Conservation (phyloP, 2,888 invertebrate species). For the Cryptocephalus primarius region DNA sequence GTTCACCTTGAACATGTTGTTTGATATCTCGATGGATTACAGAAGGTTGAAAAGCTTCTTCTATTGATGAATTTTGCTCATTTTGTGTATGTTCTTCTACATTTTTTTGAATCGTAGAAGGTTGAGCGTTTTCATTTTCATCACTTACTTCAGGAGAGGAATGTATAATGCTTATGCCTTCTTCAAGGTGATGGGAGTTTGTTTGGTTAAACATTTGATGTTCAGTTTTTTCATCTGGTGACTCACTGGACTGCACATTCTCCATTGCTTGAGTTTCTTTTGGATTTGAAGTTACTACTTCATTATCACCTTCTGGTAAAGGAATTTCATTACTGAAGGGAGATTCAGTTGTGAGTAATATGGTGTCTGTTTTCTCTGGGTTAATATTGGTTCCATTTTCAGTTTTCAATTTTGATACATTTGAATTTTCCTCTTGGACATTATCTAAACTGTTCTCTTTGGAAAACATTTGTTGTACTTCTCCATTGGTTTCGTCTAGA, state of each 20-base stretch:
- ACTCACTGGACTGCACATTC: background rate
- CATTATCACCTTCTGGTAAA: too few species aligned
- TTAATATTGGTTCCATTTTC: too few species aligned
- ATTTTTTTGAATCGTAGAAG: background rate
- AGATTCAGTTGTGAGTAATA: background rate
- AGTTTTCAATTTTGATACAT: too few species aligned
- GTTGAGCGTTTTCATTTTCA: background rate
- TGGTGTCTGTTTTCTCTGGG: background rate
- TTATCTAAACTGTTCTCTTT: too few species aligned
- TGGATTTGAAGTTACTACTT: too few species aligned
- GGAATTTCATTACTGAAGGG: background rate
- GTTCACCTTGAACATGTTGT: background rate
- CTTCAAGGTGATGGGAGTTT: background rate
- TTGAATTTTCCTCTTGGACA: too few species aligned
- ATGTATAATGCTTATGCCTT: too few species aligned
- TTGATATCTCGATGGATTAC: too few species aligned
- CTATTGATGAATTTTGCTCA: background rate
- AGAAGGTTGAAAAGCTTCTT: background rate
- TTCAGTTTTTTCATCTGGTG: background rate
- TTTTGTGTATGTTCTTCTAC: background rate
- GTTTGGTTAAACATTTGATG: background rate
- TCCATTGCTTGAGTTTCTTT: background rate
- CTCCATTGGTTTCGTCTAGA: constrained; percentile 19
- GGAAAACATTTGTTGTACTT: constrained; percentile 4
- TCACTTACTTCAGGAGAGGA: background rate